Percentiles rank a stretch among this genome's conserved stretches.
phyloP scores from a whole-genome alignment of 2,797 vertebrate genomes.

The Antennarius maculatus region DNA sequence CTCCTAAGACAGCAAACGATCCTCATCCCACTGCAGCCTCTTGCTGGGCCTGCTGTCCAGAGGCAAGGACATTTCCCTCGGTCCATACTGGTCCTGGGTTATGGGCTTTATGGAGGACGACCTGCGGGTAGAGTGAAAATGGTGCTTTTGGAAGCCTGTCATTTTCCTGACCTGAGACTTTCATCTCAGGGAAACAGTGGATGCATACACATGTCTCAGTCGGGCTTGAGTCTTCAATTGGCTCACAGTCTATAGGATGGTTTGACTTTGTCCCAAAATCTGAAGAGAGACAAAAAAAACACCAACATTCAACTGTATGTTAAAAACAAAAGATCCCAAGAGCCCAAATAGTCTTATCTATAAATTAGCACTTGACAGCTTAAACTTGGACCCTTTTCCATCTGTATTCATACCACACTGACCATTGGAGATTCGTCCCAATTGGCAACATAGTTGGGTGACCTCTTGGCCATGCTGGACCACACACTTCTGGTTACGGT shows the following conservation, averaged over 20 bases:
- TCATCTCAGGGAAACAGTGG: conserved; percentile 76
- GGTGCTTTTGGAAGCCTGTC: conserved; percentile 15
- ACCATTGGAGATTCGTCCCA: conserved; percentile 46
- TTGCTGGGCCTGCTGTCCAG: neutral
- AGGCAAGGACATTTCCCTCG: neutral
- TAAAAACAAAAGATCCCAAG: too few species aligned
- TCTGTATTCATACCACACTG: neutral
- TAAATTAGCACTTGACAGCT: neutral
- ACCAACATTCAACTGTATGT: neutral
- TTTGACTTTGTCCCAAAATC: conserved; percentile 30
- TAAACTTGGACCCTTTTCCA: neutral
- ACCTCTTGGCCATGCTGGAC: conserved; percentile 19
- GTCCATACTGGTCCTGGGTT: conserved; percentile 1
- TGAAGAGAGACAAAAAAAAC: conserved; percentile 29
- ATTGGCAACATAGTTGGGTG: neutral
- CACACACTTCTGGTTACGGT: neutral
- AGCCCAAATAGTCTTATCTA: neutral
- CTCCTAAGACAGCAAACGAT: neutral
- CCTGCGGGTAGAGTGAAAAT: conserved; percentile 49
- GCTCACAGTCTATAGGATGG: neutral
- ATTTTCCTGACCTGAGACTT: neutral
- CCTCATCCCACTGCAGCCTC: conserved; percentile 9
- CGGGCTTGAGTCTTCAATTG: conserved; percentile 52
- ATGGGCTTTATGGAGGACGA: conserved; percentile 18
- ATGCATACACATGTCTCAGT: conserved; percentile 78